A percentile compares a stretch with the other conserved stretches of the same genome.
phyloP scores from a whole-genome alignment of 2,888 invertebrate genomes.

The Geophilus truncorum region DNA sequence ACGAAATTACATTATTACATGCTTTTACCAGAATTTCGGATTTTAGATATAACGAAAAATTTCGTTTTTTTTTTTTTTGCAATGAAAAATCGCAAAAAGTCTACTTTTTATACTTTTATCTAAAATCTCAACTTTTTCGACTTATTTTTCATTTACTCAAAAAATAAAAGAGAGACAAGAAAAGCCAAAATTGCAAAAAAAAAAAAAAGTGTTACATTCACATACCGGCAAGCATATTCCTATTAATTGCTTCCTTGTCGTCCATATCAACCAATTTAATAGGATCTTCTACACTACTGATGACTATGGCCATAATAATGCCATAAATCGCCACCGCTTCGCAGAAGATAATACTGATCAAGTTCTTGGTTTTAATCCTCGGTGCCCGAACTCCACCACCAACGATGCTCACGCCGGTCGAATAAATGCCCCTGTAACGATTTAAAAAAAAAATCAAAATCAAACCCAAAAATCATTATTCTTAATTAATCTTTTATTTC shows the following conservation, averaged over 20 bases:
- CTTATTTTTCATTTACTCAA: background rate
- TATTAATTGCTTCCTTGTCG: background rate
- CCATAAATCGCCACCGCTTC: conserved; percentile 99
- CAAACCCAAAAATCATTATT: background rate
- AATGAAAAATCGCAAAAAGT: background rate
- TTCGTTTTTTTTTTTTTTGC: too few species aligned
- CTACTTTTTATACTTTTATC: background rate
- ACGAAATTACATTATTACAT: too few species aligned
- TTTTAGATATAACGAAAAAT: too few species aligned
- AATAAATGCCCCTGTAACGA: conserved; percentile 84
- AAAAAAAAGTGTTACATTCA: background rate
- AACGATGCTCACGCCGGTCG: conserved; percentile 91
- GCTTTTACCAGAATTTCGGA: too few species aligned
- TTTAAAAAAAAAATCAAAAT: too few species aligned
- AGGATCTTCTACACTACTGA: conserved; percentile 73
- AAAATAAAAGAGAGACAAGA: background rate
- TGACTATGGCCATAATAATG: conserved; percentile 94
- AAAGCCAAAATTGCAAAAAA: too few species aligned
- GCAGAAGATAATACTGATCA: conserved; percentile 99
- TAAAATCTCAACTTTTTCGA: background rate
- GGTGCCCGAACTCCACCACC: conserved; percentile 99
- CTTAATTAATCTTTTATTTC: background rate
- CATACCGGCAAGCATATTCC: background rate
- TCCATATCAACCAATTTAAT: conserved; percentile 20
- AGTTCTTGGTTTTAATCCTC: conserved; percentile 97